Evolutionary conservation across 2,797 vertebrate species (phyloP), one percentile per base, ranked within the genome.

Genomic region (Triplophysa yarkandensis): DNA sequence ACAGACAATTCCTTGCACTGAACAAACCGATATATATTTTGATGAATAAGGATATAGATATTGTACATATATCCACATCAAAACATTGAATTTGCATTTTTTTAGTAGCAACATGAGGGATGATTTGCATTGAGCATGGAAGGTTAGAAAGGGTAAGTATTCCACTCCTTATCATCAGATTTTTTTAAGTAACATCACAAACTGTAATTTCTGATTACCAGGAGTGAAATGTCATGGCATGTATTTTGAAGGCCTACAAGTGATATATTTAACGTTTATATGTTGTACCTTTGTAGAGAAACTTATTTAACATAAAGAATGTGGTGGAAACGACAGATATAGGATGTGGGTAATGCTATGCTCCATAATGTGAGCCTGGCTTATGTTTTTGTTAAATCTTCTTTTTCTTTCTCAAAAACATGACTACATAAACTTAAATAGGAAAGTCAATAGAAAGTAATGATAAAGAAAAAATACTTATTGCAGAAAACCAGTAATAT

Each of bases 261-360:
- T 39, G 36, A 39, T 11, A 98, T 98, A 98, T 98, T 99, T 98
- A 98, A 96, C 96, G 93, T 98, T 98, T 98, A 95, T 98, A 99
- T 97, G 96, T 97, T 96, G 97, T 98, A 97, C 94, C 96, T 98
- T 98, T 14, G 36, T 39, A 98, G 95, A 97, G 93, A 98, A 95
- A 91, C 93, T 95, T 98, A 95, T 96, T 95, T 95, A 95, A 96
- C 95, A 95, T 95, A 90, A 92, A 91, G 90, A 92, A 91, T 86
- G 92, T 94, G 94, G 91, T 91, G 90, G 94, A 91, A 94, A 93
- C 13, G 90, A 91, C 91, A 84, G 81, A 91, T 92, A 90, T 90
- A 88, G 91, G 86, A 87, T 87, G 83, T 79, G 87, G 89, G 91
- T 93, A 90, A 11, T 39, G 36, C 87, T 92, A 88, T 93, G 91